phyloP scores from a whole-genome alignment of 2,797 vertebrate species.

The Neosalanx taihuensis region DNA sequence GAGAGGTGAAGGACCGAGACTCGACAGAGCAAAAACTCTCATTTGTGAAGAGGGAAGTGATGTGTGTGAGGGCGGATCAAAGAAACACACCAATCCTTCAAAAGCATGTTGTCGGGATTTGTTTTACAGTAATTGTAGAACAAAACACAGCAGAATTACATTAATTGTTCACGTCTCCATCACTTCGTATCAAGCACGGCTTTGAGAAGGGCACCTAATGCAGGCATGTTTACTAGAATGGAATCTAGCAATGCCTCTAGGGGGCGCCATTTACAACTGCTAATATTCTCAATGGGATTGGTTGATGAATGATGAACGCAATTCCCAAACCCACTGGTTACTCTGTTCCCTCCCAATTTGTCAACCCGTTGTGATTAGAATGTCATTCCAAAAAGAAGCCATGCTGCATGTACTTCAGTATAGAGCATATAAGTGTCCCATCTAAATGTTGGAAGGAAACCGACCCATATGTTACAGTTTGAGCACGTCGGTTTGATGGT shows the following conservation, averaged over 20 bases:
- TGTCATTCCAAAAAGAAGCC: conserved; percentile 30
- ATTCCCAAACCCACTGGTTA: conserved; percentile 25
- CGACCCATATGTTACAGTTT: conserved; percentile 38
- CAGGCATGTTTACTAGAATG: conserved; percentile 56
- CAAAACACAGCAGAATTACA: conserved; percentile 16
- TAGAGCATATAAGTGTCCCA: conserved; percentile 17
- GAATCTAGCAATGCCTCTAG: conserved; percentile 60
- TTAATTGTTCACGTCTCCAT: neutral
- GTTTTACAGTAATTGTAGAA: neutral
- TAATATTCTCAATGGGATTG: neutral
- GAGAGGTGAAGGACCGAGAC: neutral
- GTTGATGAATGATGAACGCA: conserved; percentile 6
- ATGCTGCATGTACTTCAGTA: conserved; percentile 16
- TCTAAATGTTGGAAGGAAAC: conserved; percentile 25
- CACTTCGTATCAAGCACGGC: conserved; percentile 24
- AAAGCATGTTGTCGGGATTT: neutral
- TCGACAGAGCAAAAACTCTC: conserved; percentile 29
- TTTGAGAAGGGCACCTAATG: conserved; percentile 46
- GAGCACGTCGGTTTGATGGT: neutral
- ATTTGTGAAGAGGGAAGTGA: conserved; percentile 1
- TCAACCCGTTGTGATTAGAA: conserved; percentile 31
- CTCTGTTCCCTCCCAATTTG: conserved; percentile 29
- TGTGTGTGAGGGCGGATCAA: conserved; percentile 24
- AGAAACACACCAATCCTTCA: conserved; percentile 26
- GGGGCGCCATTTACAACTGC: conserved; percentile 61